phyloP scores from a whole-genome alignment of 2,113 vertebrate species.

The Illadopsis cleaveri region DNA sequence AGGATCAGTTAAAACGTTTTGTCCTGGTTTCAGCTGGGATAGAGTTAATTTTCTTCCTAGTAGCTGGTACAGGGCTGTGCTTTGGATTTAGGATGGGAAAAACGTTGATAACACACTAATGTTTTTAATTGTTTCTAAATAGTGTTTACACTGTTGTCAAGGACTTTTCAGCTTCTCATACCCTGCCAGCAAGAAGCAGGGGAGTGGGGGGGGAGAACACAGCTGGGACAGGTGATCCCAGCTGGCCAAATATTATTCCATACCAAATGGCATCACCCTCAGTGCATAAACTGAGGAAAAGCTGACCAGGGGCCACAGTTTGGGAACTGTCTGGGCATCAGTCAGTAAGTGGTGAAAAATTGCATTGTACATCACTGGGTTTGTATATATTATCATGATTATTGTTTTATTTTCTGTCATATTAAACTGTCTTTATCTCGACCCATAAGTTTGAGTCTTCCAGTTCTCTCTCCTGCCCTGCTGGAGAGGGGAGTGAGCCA shows the following conservation, averaged over 20 bases:
- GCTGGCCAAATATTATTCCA: not conserved
- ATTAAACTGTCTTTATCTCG: not conserved
- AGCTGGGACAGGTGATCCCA: not conserved
- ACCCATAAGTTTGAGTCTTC: not conserved
- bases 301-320: not conserved
- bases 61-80: not conserved
- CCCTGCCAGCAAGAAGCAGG: not conserved
- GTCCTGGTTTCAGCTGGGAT: not conserved
- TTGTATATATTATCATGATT: not conserved
- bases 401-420: not conserved
- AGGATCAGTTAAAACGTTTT: not conserved
- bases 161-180: not conserved
- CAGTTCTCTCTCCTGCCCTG: not conserved
- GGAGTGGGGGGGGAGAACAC: accelerated
- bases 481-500: not conserved
- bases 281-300: not conserved
- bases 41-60: not conserved
- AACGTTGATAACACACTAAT: not conserved
- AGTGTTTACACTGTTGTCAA: not conserved
- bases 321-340: no score
- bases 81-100: not conserved
- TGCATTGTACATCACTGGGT: not conserved
- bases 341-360: not conserved
- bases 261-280: not conserved
- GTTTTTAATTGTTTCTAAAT: not conserved